Conservation (phyloP, 2,797 vertebrate species). For the Thripadectes ignobilis region DNA sequence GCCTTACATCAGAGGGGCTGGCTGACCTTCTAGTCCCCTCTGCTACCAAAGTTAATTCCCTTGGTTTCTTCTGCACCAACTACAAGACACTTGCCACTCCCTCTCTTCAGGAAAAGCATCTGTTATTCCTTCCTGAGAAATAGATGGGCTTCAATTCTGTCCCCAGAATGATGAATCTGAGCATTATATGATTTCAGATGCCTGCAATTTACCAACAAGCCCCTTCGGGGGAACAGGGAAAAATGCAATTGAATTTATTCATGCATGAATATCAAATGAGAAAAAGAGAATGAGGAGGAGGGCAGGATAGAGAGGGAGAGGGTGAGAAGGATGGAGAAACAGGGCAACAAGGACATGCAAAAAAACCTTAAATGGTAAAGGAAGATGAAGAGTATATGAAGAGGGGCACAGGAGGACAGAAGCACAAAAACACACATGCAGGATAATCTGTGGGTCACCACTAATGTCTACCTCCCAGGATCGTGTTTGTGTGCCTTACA, state of each 20-base stretch:
- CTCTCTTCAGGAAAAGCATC: neutral
- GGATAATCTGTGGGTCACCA: neutral
- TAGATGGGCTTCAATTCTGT: conserved; percentile 30
- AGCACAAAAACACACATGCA: neutral
- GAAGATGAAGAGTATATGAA: neutral
- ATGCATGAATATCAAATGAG: conserved; percentile 83
- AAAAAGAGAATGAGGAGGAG: conserved; percentile 70
- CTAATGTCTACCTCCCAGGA: neutral
- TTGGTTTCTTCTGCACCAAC: neutral
- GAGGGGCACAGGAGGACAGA: neutral
- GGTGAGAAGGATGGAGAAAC: conserved; percentile 18
- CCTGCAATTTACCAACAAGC: conserved; percentile 68
- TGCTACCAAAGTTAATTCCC: neutral
- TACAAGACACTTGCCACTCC: neutral
- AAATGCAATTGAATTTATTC: conserved; percentile 75
- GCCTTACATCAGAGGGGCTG: neutral
- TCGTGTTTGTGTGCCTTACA: neutral
- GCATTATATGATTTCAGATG: conserved; percentile 61
- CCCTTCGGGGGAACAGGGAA: conserved; percentile 55
- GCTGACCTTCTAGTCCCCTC: neutral
- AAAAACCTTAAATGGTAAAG: neutral
- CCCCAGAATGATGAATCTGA: conserved; percentile 50
- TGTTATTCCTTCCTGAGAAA: neutral
- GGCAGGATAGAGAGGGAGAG: neutral
- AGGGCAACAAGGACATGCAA: neutral